phyloP scores from a whole-genome alignment of 1,140 invertebrate species.

The Scaptomyza montana region DNA sequence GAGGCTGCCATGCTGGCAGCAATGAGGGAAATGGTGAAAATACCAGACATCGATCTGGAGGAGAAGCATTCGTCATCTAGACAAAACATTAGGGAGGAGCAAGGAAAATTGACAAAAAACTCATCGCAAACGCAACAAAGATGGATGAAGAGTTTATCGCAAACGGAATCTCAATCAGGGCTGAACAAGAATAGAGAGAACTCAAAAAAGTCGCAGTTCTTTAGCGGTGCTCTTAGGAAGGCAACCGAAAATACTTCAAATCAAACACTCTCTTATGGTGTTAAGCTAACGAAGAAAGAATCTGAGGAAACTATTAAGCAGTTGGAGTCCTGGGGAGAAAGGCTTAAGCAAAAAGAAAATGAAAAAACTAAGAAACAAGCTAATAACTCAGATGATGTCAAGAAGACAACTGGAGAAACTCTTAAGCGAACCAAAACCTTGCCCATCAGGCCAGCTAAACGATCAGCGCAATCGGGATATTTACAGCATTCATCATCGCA shows the following conservation, averaged over 20 bases:
- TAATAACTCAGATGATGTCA: not conserved
- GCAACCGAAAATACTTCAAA: not conserved
- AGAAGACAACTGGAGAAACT: not conserved
- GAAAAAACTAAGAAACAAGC: not conserved
- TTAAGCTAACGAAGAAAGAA: not conserved
- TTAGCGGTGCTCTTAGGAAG: not conserved
- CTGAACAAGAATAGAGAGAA: not conserved
- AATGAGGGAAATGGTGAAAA: constrained; percentile 48
- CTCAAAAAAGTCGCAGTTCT: not conserved
- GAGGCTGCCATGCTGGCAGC: constrained; percentile 46
- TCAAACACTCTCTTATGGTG: not conserved
- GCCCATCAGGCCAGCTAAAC: not conserved
- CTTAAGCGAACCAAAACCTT: too few relatives aligned
- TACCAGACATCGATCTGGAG: constrained; percentile 38
- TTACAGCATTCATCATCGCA: not conserved
- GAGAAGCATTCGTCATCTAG: not conserved
- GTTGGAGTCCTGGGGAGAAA: not conserved
- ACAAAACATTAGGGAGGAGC: not conserved
- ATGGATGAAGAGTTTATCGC: not conserved
- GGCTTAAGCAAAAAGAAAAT: not conserved
- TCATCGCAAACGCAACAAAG: not conserved
- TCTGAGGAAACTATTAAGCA: not conserved
- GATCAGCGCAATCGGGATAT: not conserved
- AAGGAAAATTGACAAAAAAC: not conserved
- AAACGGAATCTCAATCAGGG: not conserved